These are phyloP conservation scores for Cyprinella venusta DNA, from an alignment of 2,797 vertebrate species.

Conservation along the genomic window DNA sequence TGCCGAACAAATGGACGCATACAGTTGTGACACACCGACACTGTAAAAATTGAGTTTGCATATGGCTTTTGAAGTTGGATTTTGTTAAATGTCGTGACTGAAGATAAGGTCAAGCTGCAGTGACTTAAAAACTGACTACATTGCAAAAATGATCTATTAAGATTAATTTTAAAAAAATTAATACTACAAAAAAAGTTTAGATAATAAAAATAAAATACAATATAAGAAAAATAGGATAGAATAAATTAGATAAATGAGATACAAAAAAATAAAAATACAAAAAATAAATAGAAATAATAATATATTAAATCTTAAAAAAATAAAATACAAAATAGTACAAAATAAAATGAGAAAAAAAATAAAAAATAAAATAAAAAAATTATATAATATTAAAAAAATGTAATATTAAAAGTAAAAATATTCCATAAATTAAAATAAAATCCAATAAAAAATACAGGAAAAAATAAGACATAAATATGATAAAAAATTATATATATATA, in stretches of 20 bases:
- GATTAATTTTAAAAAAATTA: background rate
- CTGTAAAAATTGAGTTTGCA: background rate
- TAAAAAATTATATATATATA: too few relatives aligned
- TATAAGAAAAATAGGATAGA: background rate
- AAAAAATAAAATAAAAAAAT: too few relatives aligned
- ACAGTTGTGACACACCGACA: background rate
- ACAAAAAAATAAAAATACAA: background rate
- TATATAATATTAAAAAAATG: too few relatives aligned
- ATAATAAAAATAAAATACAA: background rate
- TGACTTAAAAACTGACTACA: background rate
- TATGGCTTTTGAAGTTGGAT: background rate
- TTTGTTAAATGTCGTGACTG: too few relatives aligned
- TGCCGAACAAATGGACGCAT: conserved; percentile 32
- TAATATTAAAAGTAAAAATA: too few relatives aligned
- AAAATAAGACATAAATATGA: background rate
- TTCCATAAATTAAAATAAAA: background rate
- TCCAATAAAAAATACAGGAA: background rate
- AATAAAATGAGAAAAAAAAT: background rate
- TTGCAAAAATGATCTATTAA: background rate
- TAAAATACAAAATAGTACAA: background rate
- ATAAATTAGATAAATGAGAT: background rate
- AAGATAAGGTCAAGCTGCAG: background rate
- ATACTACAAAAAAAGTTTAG: background rate
- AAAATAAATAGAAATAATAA: background rate
- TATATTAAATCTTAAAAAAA: background rate